A percentile compares a stretch with the other conserved stretches of the same genome.
These are phyloP conservation scores for Chaetura pelagica DNA, from an alignment of 2,113 vertebrate species.

Conservation along the genomic window DNA sequence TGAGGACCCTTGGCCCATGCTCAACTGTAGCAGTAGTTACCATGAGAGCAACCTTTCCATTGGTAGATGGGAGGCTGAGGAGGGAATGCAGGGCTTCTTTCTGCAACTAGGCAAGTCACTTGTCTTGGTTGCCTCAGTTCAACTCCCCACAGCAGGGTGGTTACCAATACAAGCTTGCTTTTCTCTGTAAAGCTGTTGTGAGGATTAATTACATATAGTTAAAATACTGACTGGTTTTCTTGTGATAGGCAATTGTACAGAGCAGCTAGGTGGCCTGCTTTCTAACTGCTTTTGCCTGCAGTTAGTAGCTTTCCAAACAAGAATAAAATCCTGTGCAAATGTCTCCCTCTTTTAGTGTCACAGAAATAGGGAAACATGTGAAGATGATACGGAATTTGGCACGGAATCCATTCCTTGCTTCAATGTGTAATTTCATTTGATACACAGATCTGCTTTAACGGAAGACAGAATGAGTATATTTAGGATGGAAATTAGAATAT, in stretches of 20 bases:
- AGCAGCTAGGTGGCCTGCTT: not conserved
- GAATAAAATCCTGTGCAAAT: constrained; percentile 21
- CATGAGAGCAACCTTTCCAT: not conserved
- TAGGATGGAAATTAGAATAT: not conserved
- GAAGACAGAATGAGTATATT: constrained; percentile 1
- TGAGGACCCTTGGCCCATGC: fast-evolving
- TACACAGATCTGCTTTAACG: not conserved
- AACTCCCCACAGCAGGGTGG: not conserved
- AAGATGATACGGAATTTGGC: constrained; percentile 4
- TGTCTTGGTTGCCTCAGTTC: fast-evolving
- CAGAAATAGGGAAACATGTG: not conserved
- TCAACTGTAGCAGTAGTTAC: too few relatives aligned
- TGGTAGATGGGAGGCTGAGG: not conserved
- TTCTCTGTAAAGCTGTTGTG: not conserved
- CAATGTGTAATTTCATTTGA: constrained; percentile 42
- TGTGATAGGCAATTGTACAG: not conserved
- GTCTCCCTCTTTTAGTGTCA: not conserved
- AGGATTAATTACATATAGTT: not conserved
- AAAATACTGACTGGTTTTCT: not conserved
- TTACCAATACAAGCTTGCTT: not conserved
- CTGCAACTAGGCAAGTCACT: not conserved
- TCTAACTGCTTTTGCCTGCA: constrained; percentile 16
- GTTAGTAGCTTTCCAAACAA: not conserved
- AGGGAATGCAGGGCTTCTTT: not conserved
- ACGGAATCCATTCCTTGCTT: not conserved